These are phyloP conservation scores for Intellagama lesueurii DNA, from an alignment of 2,797 vertebrate genomes.

Conservation along the genomic window DNA sequence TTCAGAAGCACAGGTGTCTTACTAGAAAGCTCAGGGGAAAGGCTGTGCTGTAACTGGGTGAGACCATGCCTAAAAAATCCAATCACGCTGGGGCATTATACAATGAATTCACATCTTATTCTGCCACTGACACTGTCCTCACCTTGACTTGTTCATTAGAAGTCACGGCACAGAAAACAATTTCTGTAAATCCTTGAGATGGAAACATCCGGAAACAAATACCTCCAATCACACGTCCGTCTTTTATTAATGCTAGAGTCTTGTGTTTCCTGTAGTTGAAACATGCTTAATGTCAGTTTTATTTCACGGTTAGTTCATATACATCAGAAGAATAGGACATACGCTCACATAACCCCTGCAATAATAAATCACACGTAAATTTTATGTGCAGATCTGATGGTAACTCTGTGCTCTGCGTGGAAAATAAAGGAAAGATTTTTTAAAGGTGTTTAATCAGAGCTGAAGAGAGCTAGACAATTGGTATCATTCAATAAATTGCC, in stretches of 20 bases:
- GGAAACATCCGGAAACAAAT: slow-evolving; percentile 99
- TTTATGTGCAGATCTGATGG: slow-evolving; percentile 11
- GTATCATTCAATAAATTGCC: not conserved
- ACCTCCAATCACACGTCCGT: slow-evolving; percentile 98
- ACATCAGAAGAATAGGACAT: not conserved
- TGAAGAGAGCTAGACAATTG: slow-evolving; percentile 33
- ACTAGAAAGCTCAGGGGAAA: not conserved
- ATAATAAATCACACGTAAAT: slow-evolving; percentile 32
- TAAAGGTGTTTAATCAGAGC: slow-evolving; percentile 42
- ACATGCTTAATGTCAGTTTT: slow-evolving; percentile 43
- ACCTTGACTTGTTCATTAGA: slow-evolving; percentile 99
- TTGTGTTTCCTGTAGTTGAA: slow-evolving; percentile 92
- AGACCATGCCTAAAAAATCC: not conserved
- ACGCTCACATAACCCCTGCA: slow-evolving; percentile 21
- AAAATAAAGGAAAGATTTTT: slow-evolving; percentile 30
- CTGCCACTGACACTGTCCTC: slow-evolving; percentile 57
- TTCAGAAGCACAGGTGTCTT: not conserved
- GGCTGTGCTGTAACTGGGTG: not conserved
- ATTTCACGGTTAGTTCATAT: slow-evolving; percentile 36
- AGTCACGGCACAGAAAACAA: slow-evolving; percentile 98
- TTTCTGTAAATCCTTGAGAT: slow-evolving; percentile 98
- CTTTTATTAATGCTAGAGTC: slow-evolving; percentile 97
- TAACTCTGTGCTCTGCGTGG: not conserved
- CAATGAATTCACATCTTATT: not conserved
- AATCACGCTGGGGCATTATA: not conserved